Evolutionary conservation across 2,888 invertebrate species (phyloP).

Genomic region (Drosophila phalerata): DNA sequence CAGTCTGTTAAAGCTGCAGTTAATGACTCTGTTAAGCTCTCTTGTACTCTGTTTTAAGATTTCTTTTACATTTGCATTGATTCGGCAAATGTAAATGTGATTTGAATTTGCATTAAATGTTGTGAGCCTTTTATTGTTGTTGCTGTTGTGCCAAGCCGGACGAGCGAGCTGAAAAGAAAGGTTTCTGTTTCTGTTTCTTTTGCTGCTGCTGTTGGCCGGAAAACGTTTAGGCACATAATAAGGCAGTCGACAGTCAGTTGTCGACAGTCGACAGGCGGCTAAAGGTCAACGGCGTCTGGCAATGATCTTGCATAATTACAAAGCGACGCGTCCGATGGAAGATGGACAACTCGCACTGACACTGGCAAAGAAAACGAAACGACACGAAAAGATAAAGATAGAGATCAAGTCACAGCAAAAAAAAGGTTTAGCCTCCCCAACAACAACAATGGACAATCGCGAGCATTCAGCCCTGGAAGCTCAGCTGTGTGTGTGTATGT

Average conservation of each 20-base stretch:
- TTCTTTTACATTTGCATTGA: background rate
- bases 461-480: conserved; percentile 36
- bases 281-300: conserved; percentile 74
- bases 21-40: background rate
- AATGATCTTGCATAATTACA: conserved; percentile 82
- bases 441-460: conserved; percentile 42
- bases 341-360: conserved; percentile 42
- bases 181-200: conserved; percentile 31
- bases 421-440: conserved; percentile 43
- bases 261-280: conserved; percentile 9
- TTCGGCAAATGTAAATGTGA: conserved; percentile 5
- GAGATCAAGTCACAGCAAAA: conserved; percentile 19
- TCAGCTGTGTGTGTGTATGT: conserved; percentile 1
- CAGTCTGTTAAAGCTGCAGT: conserved; percentile 5
- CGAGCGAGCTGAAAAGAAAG: conserved; percentile 59
- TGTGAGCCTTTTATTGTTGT: conserved; percentile 17
- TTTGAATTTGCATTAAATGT: conserved; percentile 20
- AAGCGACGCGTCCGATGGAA: conserved; percentile 48
- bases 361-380: conserved; percentile 54
- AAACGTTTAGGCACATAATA: conserved; percentile 75
- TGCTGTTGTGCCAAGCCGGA: conserved; percentile 63
- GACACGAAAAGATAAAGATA: too few species aligned
- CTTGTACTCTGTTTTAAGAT: background rate
- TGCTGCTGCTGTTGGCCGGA: conserved; percentile 64
- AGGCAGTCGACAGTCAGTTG: conserved; percentile 24